Evolutionary conservation across 2,888 invertebrate genomes (phyloP).

Genomic region (Agelastica alni): DNA sequence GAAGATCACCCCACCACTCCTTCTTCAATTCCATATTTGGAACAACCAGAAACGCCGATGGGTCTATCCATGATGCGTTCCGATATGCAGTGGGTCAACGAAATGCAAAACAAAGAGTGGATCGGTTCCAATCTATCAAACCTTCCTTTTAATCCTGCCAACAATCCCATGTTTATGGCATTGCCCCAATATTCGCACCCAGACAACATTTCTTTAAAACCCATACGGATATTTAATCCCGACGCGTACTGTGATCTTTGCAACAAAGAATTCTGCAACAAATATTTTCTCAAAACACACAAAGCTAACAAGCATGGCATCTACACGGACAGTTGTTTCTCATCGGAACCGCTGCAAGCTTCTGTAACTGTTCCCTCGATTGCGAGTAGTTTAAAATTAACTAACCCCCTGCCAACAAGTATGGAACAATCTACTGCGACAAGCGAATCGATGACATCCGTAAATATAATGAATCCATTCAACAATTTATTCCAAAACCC

Average conservation of each 20-base stretch:
- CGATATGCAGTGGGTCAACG: constrained; percentile 53
- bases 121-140: constrained; percentile 51
- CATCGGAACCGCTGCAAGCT: constrained; percentile 39
- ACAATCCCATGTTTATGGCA: constrained; percentile 54
- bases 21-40: constrained; percentile 36
- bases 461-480: constrained; percentile 53
- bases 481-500: constrained; percentile 76
- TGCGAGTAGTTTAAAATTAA: constrained; percentile 50
- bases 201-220: constrained; percentile 56
- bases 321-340: constrained; percentile 61
- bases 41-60: constrained; percentile 46
- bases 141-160: constrained; percentile 54
- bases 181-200: constrained; percentile 52
- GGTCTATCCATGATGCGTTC: constrained; percentile 46
- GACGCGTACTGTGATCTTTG: constrained; percentile 97
- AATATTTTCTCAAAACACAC: constrained; percentile 97
- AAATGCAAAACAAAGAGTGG: constrained; percentile 55
- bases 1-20: constrained; percentile 43
- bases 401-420: constrained; percentile 51
- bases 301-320: constrained; percentile 97
- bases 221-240: constrained; percentile 89
- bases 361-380: constrained; percentile 49
- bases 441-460: constrained; percentile 43
- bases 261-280: constrained; percentile 98
- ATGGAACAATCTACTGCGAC: constrained; percentile 47